These are phyloP conservation scores for Pantala flavescens DNA, from an alignment of 1,140 invertebrate genomes.

Conservation along the genomic window DNA sequence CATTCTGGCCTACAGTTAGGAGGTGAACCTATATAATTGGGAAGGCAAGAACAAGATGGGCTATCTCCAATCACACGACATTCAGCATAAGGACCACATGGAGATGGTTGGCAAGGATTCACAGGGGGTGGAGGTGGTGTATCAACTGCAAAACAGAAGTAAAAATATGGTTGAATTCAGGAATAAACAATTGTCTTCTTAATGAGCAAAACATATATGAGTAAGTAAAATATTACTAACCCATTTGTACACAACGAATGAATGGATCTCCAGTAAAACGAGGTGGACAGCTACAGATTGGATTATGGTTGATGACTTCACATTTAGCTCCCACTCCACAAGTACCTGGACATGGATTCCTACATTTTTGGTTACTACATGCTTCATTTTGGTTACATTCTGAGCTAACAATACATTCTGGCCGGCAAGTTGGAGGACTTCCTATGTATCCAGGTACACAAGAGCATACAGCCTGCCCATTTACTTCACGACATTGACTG, in stretches of 20 bases:
- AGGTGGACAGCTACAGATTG: conserved; percentile 39
- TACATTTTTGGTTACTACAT: conserved; percentile 48
- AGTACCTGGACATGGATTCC: conserved; percentile 48
- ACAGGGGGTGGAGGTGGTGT: conserved; percentile 25
- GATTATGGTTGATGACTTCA: conserved; percentile 49
- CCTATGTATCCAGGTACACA: conserved; percentile 49
- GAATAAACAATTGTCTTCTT: background rate
- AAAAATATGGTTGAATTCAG: background rate
- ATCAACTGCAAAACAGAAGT: background rate
- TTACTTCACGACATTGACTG: conserved; percentile 46
- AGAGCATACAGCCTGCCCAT: conserved; percentile 51
- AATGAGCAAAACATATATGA: background rate
- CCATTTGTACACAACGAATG: conserved; percentile 25
- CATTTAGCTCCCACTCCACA: conserved; percentile 45
- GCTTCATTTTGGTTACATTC: conserved; percentile 47
- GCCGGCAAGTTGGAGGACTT: conserved; percentile 48
- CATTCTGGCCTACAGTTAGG: conserved; percentile 31
- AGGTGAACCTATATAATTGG: conserved; percentile 26
- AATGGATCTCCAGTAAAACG: conserved; percentile 34
- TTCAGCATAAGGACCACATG: conserved; percentile 35
- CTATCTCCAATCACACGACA: conserved; percentile 29
- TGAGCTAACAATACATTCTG: conserved; percentile 49
- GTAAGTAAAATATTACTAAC: conserved; percentile 20
- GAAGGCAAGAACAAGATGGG: conserved; percentile 27
- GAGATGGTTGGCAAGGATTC: conserved; percentile 25